Conservation (phyloP, 1,140 invertebrate species). For the Diorhabda carinulata region DNA sequence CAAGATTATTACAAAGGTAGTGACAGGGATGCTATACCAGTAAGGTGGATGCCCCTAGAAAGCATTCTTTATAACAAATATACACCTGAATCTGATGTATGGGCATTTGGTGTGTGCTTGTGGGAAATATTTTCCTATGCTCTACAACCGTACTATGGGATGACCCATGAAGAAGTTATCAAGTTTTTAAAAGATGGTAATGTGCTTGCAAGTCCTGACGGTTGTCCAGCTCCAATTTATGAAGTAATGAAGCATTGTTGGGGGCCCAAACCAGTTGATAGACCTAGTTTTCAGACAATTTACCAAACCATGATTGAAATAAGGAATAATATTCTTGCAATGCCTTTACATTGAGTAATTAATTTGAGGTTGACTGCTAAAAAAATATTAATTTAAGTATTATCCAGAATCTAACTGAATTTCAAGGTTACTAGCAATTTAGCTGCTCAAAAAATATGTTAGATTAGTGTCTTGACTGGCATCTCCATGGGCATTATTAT, state of each 20-base stretch:
- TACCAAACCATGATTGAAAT: conserved; percentile 61
- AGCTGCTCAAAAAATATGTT: too few species aligned
- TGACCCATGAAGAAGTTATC: conserved; percentile 93
- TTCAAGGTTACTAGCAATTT: too few species aligned
- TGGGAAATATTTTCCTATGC: conserved; percentile 96
- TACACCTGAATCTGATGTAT: conserved; percentile 88
- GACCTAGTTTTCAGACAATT: conserved; percentile 79
- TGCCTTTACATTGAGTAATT: conserved; percentile 6
- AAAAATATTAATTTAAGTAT: too few species aligned
- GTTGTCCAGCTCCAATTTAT: conserved; percentile 86
- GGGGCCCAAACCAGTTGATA: conserved; percentile 75
- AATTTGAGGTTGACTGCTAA: too few species aligned
- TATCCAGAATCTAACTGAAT: too few species aligned
- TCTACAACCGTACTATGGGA: conserved; percentile 89
- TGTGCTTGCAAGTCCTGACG: conserved; percentile 81
- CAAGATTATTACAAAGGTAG: conserved; percentile 88
- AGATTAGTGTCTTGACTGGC: too few species aligned
- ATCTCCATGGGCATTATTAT: too few species aligned
- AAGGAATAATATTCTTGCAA: conserved; percentile 34
- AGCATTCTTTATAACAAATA: conserved; percentile 92
- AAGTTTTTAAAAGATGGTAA: conserved; percentile 89
- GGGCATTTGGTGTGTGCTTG: conserved; percentile 89
- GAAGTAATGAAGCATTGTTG: conserved; percentile 92
- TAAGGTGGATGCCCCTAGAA: conserved; percentile 94
- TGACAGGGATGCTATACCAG: conserved; percentile 89